Base-by-base conservation (phyloP, 2,888 invertebrate species). In the Dryobota labecula region DNA sequence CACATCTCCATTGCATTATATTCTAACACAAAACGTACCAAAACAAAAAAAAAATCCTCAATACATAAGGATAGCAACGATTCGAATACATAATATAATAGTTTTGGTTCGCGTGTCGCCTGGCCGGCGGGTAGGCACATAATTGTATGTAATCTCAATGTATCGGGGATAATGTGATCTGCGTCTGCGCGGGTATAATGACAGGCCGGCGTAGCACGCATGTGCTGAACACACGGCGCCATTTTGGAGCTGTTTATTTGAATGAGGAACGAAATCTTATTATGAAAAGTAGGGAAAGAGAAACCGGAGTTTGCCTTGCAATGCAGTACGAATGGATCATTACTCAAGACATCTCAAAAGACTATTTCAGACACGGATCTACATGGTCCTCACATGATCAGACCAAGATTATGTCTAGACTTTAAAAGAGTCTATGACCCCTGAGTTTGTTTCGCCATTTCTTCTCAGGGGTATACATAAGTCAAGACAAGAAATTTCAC, bases 111-210 rank as follows among this genome's bases (percentile, higher is more conserved):
- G 94, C 94, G 94, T 94, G 95, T 89, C 80, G 86, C 84, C 85
- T 82, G 86, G 83, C 84, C 85, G 86, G 88, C 85, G 90, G 89
- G 89, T 86, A 90, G 86, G 88, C 86, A 87, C 86, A 91, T 95
- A 95, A 95, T 95, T 94, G 93, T 94, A 94, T 88, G 92, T 94
- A 95, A 95, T 93, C 92, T 91, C 87, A 91, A 93, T 92, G 92
- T 94, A 92, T 86, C 83, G 85, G 75, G 88, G 91, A 91, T 94
- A 94, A 94, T 93, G 92, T 93, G 94, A 94, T 94, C 94, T 94
- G 95, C 92, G 94, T 90, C 91, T 87, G 92, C 90, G 90, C 90
- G 83, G 90, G 77, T 73, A 85, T 95, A 95, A 95, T 95, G 93
- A 95, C 94, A 95, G 95, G 91, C 92, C 92, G 90, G 83, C 86